A percentile compares a stretch with the other conserved stretches of the same genome.
Conservation (phyloP, 1,140 invertebrate genomes). For the Heliothis virescens region DNA sequence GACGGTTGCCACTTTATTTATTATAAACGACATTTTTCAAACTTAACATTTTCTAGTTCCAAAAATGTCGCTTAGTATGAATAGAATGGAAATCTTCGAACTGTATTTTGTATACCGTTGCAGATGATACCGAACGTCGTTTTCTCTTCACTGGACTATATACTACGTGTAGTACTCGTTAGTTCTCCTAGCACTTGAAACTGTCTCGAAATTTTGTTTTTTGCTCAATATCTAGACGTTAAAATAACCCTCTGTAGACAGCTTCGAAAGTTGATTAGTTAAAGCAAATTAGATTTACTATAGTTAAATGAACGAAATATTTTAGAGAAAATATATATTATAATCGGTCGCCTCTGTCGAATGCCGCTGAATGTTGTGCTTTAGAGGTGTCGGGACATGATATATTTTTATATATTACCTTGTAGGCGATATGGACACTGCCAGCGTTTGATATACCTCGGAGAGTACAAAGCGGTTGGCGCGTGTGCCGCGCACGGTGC, state of each 20-base stretch:
- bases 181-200: constrained; percentile 8
- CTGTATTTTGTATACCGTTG: constrained; percentile 45
- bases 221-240: constrained; percentile 47
- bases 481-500: background rate
- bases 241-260: constrained; percentile 11
- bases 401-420: constrained; percentile 22
- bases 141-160: constrained; percentile 59
- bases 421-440: constrained; percentile 22
- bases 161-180: constrained; percentile 33
- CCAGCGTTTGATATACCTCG: constrained; percentile 15
- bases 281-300: constrained; percentile 33
- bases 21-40: too few species aligned
- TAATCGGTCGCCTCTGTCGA: constrained; percentile 1
- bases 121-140: constrained; percentile 51
- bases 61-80: too few species aligned
- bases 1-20: too few species aligned
- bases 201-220: constrained; percentile 41
- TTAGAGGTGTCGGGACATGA: background rate
- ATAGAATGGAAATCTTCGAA: too few species aligned
- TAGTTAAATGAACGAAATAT: constrained; percentile 42
- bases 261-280: constrained; percentile 38
- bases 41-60: too few species aligned
- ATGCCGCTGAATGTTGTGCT: constrained; percentile 33
- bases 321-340: constrained; percentile 39
- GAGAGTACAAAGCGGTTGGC: constrained; percentile 15